Percentiles rank a stretch among this genome's conserved stretches.
phyloP scores from a whole-genome alignment of 2,888 invertebrate species.

The Loripinus fragilis region DNA sequence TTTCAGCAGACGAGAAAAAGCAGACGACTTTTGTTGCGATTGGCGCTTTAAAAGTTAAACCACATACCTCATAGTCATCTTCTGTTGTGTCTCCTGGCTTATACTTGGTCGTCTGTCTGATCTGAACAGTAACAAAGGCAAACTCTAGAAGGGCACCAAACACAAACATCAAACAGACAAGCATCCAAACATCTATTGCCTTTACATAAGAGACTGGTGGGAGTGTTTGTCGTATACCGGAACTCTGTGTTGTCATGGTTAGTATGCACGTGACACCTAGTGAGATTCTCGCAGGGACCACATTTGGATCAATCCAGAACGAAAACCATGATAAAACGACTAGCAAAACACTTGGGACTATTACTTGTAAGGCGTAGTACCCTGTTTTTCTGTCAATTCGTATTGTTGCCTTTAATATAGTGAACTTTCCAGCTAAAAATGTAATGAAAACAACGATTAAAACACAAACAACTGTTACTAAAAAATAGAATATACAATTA shows the following conservation, averaged over 20 bases:
- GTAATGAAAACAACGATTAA: neutral
- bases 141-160: slow-evolving; percentile 58
- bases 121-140: slow-evolving; percentile 53
- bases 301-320: slow-evolving; percentile 80
- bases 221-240: slow-evolving; percentile 51
- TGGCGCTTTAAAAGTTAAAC: too few relatives aligned
- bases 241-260: slow-evolving; percentile 65
- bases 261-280: slow-evolving; percentile 59
- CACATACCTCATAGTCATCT: neutral
- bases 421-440: slow-evolving; percentile 33
- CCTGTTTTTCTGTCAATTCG: slow-evolving; percentile 92
- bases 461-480: too few relatives aligned
- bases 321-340: slow-evolving; percentile 88
- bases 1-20: too few relatives aligned
- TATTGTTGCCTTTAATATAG: slow-evolving; percentile 85
- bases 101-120: slow-evolving; percentile 11
- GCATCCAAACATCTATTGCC: slow-evolving; percentile 60
- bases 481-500: too few relatives aligned
- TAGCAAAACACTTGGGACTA: slow-evolving; percentile 84
- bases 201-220: slow-evolving; percentile 59
- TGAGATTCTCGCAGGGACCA: slow-evolving; percentile 57
- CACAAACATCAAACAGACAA: slow-evolving; percentile 55
- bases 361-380: slow-evolving; percentile 86
- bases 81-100: neutral
- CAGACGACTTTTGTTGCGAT: too few relatives aligned